Percentiles rank a stretch among this genome's conserved stretches.
Conservation (phyloP, 1,140 invertebrate species). For the Diuraphis noxia region DNA sequence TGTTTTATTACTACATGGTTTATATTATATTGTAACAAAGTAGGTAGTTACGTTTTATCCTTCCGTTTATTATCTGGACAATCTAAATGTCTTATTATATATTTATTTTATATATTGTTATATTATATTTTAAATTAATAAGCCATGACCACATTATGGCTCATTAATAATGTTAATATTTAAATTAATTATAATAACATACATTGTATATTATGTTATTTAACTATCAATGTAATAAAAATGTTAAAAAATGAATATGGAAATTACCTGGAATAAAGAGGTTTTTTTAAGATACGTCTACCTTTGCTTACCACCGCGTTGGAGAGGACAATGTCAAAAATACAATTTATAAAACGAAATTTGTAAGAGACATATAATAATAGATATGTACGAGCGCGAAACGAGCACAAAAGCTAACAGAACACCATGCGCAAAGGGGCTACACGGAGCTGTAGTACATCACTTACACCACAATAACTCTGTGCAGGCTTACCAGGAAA, state of each 20-base stretch:
- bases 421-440: not conserved
- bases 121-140: not conserved
- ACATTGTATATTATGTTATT: too few species aligned
- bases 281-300: not conserved
- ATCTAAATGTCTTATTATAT: not conserved
- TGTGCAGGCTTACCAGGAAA: conserved; percentile 28
- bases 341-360: conserved; percentile 4
- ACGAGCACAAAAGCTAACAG: conserved; percentile 35
- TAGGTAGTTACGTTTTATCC: not conserved
- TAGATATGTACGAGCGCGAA: not conserved
- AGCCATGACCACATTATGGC: not conserved
- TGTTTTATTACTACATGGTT: not conserved
- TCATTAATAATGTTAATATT: not conserved
- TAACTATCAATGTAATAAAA: not conserved
- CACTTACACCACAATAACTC: conserved; percentile 53
- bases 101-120: conserved; percentile 6
- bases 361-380: not conserved
- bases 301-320: not conserved
- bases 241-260: not conserved
- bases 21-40: not conserved
- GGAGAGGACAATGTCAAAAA: not conserved
- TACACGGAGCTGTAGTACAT: conserved; percentile 38
- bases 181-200: not conserved
- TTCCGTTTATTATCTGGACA: not conserved
- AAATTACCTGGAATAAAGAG: not conserved